Evolutionary conservation across 2,888 invertebrate species (phyloP), one percentile per base, ranked within the genome.

Genomic region (Zele albiditarsus): DNA sequence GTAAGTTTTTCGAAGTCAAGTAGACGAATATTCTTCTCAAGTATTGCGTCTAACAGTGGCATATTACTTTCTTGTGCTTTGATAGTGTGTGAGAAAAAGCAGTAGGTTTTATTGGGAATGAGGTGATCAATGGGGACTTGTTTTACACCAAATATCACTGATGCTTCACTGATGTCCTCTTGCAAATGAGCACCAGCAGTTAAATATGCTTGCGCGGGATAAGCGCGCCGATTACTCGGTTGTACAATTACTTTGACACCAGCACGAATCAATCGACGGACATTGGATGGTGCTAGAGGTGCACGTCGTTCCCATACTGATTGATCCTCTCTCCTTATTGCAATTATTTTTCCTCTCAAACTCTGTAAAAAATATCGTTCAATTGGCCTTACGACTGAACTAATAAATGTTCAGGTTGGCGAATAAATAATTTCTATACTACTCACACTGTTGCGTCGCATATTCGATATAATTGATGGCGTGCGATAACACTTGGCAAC

Each of bases 1-100:
- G 97, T 95, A 86, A 99, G 92, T 88, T 97, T 97, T 88, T 99
- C 99, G 88, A 98, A 99, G 90, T 99, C 99, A 80, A 99, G 94
- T 71, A 99, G 91, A 27, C 99, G 94, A 82, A 99, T 98, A 85
- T 98, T 97, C 93, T 97, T 98, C 85, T 98, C 98, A 71, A 99
- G 90, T 79, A 99, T 95, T 4, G 98, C 97, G 89, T 99, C 99
- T 80, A 99, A 89, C 83, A 99, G 92, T 0, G 97, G 94, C 99
- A 99, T 99, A 88, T 99, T 99, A 57, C 95, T 95, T 86, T 98
- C 98, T 89, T 99, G 99, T 0, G 98, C 99, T 90, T 99, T 99
- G 84, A 99, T 99, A 0, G 99, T 99, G 89, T 99, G 99, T 0
- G 99, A 99, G 90, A 99, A 99, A 90, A 99, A 96, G 84, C 98